Evolutionary conservation across 2,888 invertebrate genomes (phyloP), one percentile per base, ranked within the genome.

Genomic region (Chrysolina oricalcia): DNA sequence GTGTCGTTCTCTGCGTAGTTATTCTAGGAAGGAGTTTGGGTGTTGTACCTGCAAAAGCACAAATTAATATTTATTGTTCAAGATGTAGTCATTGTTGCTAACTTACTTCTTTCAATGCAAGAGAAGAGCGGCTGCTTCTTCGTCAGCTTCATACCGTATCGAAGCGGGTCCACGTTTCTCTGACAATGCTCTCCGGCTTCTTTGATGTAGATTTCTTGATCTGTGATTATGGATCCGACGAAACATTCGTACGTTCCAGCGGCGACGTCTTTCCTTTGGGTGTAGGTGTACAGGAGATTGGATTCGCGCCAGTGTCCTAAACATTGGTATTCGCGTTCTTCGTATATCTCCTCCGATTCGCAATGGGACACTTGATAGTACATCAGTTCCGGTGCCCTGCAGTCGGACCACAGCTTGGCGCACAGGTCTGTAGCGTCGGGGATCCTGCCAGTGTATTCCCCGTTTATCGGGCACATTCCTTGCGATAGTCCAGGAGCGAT

Each of bases 141-240:
- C 48, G 90, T 90, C 35, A 93, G 87, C 83, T 92, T 91, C 93
- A 93, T 93, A 74, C 93, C 93, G 82, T 91, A 90, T 46, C 87
- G 88, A 65, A 90, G 87, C 1, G 92, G 92, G 86, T 92, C 90
- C 41, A 92, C 90, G 77, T 91, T 89, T 76, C 93, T 88, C 80
- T 91, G 90, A 82, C 93, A 93, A 82, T 92, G 91, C 82, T 92
- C 92, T 0, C 93, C 93, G 27, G 93, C 93, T 88, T 93, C 93
- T 83, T 91, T 92, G 74, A 93, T 93, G 83, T 90, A 92, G 79
- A 93, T 92, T 80, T 92, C 91, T 53, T 91, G 90, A 48, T 91
- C 90, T 21, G 90, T 89, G 15, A 91, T 89, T 69, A 92, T 92
- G 19, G 90, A 88, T 11, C 93, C 93, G 27, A 93, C 93, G 84